Evolutionary conservation across 2,888 invertebrate species (phyloP).

Genomic region (Marasmarcha lunaedactyla): DNA sequence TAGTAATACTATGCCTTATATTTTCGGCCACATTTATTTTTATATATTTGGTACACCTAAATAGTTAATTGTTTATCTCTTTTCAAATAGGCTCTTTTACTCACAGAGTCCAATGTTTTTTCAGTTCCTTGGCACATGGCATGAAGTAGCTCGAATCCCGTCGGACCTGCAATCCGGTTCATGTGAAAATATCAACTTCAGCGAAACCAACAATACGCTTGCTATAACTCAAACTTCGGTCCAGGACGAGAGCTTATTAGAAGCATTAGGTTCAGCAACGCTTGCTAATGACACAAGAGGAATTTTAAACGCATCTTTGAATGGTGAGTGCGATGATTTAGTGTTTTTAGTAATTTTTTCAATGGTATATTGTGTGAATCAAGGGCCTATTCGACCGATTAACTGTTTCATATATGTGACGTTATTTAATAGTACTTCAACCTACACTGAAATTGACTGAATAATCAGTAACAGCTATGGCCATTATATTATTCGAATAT

Average conservation of each 20-base stretch:
- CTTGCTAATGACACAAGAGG: constrained; percentile 27
- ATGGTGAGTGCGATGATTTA: constrained; percentile 23
- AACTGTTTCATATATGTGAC: too few relatives aligned
- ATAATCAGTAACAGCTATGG: too few relatives aligned
- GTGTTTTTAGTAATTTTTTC: too few relatives aligned
- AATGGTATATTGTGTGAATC: too few relatives aligned
- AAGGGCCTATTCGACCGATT: too few relatives aligned
- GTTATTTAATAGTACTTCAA: too few relatives aligned
- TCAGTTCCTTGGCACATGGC: constrained; percentile 50
- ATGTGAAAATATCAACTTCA: constrained; percentile 27
- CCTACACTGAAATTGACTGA: too few relatives aligned
- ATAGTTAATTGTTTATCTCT: not conserved
- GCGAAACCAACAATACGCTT: constrained; percentile 17
- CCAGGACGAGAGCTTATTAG: constrained; percentile 24
- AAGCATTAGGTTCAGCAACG: constrained; percentile 20
- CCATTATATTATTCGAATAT: too few relatives aligned
- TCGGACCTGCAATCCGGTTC: constrained; percentile 40
- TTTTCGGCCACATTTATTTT: constrained; percentile 23
- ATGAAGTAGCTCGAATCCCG: constrained; percentile 45
- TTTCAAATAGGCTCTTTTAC: too few relatives aligned
- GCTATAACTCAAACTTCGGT: constrained; percentile 29
- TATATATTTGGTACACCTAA: not conserved
- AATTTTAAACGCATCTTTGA: constrained; percentile 24
- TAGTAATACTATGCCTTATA: constrained; percentile 20
- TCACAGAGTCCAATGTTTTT: too few relatives aligned